These are phyloP conservation scores for Eucidaris tribuloides DNA, from an alignment of 35 echinoderm and acorn worm genomes.

Conservation along the genomic window DNA sequence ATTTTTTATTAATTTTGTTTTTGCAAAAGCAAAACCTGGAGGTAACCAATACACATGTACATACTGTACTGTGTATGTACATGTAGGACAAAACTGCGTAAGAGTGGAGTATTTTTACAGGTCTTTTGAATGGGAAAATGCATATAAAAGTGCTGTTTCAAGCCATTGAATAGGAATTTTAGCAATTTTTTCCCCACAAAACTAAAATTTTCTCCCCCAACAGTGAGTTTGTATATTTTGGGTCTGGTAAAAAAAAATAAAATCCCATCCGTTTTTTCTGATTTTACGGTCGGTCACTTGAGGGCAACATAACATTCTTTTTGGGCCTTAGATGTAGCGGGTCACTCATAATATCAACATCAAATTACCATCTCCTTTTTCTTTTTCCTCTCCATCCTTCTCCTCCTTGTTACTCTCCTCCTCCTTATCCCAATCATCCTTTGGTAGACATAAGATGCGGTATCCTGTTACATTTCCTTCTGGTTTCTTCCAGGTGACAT, in stretches of 20 bases:
- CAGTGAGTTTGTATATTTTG: not conserved
- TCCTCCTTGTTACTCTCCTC: not conserved
- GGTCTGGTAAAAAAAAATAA: not conserved
- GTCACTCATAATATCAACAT: not conserved
- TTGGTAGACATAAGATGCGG: constrained; percentile 23
- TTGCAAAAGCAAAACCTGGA: no score
- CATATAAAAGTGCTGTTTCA: no score
- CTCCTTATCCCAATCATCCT: constrained; percentile 25
- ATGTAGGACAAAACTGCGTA: no score
- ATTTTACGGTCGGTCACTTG: not conserved
- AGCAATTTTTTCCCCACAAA: not conserved
- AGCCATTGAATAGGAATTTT: no score
- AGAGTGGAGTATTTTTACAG: no score
- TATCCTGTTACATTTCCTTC: constrained; percentile 43
- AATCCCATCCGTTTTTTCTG: not conserved
- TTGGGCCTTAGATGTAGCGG: not conserved
- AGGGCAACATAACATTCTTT: not conserved
- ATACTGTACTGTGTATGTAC: no score
- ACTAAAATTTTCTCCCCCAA: not conserved
- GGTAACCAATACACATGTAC: no score
- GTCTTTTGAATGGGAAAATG: no score
- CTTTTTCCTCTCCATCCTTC: not conserved
- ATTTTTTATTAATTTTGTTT: no score
- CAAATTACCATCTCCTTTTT: not conserved
- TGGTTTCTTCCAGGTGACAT: constrained; percentile 50